These are phyloP conservation scores for Planiliza haematocheilus DNA, from an alignment of 2,113 vertebrate genomes.

Conservation along the genomic window DNA sequence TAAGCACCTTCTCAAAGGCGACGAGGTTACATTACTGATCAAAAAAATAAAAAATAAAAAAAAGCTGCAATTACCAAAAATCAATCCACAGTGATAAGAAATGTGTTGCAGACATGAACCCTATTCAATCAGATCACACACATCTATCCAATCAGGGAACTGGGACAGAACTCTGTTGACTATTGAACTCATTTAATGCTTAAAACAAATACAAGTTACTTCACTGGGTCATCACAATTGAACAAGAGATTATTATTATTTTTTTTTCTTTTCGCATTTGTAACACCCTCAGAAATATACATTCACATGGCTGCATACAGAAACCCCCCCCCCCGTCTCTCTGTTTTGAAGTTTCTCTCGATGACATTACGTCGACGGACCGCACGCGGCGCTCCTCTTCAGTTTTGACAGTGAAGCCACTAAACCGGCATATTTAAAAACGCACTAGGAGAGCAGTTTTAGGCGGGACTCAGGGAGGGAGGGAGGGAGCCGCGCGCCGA, in stretches of 20 bases:
- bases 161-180: slow-evolving; percentile 73
- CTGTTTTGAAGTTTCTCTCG: slow-evolving; percentile 70
- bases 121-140: slow-evolving; percentile 54
- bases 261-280: slow-evolving; percentile 74
- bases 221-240: slow-evolving; percentile 85
- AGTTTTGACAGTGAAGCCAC: slow-evolving; percentile 67
- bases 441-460: slow-evolving; percentile 60
- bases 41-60: slow-evolving; percentile 4
- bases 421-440: slow-evolving; percentile 72
- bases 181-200: slow-evolving; percentile 86
- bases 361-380: slow-evolving; percentile 71
- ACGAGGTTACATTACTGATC: slow-evolving; percentile 27
- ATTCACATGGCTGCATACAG: slow-evolving; percentile 83
- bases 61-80: slow-evolving; percentile 39
- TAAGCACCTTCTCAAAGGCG: slow-evolving; percentile 24
- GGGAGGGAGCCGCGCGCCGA: slow-evolving; percentile 72
- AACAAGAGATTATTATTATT: slow-evolving; percentile 81
- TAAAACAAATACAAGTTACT: slow-evolving; percentile 87
- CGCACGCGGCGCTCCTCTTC: slow-evolving; percentile 59
- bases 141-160: slow-evolving; percentile 67
- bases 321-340: slow-evolving; percentile 73
- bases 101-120: slow-evolving; percentile 38
- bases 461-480: slow-evolving; percentile 71
- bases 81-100: slow-evolving; percentile 43
- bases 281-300: slow-evolving; percentile 85